Base-by-base conservation (phyloP, 2,797 vertebrate genomes). In the Enteromius thamalakanensis region DNA sequence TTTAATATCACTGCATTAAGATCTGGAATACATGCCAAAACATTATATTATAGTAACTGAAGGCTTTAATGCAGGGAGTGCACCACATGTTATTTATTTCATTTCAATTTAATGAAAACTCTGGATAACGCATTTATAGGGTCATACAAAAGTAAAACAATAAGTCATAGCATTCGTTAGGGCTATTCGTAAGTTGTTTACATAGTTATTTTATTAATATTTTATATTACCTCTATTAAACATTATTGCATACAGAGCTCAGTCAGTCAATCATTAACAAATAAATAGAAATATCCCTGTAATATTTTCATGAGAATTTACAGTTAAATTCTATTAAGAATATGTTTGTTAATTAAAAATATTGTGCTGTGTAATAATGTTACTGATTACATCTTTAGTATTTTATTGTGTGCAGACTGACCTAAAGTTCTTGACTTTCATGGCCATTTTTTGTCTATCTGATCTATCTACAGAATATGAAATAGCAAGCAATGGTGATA, bases 1-100 rank as follows among this genome's bases (percentile, higher is more conserved):
- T 67, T 65, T 75, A 67, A 82, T 65, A 82, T 51, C 47, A 1
- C 14, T 15, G 21, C 58, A 81, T 82, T 82, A 67, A 67, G 49
- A 23, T 76, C 60, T 82, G 47, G 62, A 82, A 76, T 47, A 9
- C 47, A 49, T 29, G 71, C 71, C 80, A 67, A 75, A 53, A 65
- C n/a, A 29, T n/a, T 76, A 19, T 17, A 51, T 77, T 42, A 26
- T 21, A 76, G 55, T n/a, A 74, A n/a, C 68, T 82, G 60, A 8
- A 23, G 23, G 62, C 47, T 42, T 82, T 42, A 19, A 34, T 64
- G 62, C 45, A 65, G 71, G 60, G 80, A 67, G 21, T 65, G 45
- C 34, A 26, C 42, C 58, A 74, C 60, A 65, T 75, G 80, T 29
- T 10, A 29, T 65, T 82, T 64, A n/a, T 17, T 37, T 81, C 8